Evolutionary conservation across 2,888 invertebrate species (phyloP).

Genomic region (Sinodicranocentrus sp.): DNA sequence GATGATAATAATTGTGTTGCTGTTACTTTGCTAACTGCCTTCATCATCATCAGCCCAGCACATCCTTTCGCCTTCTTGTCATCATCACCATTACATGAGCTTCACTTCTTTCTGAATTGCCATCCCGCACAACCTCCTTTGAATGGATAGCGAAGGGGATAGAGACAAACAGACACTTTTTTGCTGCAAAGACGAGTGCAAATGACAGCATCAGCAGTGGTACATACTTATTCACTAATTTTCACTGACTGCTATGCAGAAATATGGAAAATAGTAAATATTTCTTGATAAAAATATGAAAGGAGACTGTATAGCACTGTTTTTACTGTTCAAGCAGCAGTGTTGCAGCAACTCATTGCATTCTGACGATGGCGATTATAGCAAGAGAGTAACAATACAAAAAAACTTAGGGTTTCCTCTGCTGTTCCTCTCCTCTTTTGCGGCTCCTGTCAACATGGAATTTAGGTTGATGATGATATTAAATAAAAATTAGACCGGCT

Average conservation of each 20-base stretch:
- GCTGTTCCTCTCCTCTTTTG: constrained; percentile 32
- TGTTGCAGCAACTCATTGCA: neutral
- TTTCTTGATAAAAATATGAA: neutral
- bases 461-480: constrained; percentile 43
- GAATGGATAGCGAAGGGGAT: neutral
- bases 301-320: constrained; percentile 1
- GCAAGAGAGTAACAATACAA: constrained; percentile 1
- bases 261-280: constrained; percentile 32
- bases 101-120: neutral
- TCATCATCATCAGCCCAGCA: constrained; percentile 24
- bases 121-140: too few relatives aligned
- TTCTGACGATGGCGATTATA: constrained; percentile 8
- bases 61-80: constrained; percentile 50
- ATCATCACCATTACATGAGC: constrained; percentile 19
- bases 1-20: constrained; percentile 49
- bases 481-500: constrained; percentile 39
- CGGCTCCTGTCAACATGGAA: constrained; percentile 55
- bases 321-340: neutral
- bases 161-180: neutral
- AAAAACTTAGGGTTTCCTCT: neutral
- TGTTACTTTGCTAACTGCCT: constrained; percentile 51
- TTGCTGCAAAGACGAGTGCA: neutral
- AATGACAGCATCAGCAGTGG: neutral
- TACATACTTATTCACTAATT: constrained; percentile 34
- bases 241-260: constrained; percentile 40